phyloP scores from a whole-genome alignment of 2,888 invertebrate species.

The Eledona agricola region DNA sequence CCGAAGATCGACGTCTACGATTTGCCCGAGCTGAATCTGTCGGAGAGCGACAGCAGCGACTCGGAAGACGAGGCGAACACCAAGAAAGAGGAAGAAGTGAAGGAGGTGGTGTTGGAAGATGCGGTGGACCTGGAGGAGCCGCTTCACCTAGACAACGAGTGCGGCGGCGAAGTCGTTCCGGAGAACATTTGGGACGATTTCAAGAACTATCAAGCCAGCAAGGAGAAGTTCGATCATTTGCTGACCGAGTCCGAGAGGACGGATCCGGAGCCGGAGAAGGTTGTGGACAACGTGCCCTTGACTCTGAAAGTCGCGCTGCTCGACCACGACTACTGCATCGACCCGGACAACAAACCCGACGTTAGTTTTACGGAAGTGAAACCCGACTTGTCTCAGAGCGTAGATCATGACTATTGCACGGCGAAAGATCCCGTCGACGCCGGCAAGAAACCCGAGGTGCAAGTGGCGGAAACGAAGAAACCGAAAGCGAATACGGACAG shows the following conservation, averaged over 20 bases:
- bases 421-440: conserved; percentile 38
- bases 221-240: conserved; percentile 65
- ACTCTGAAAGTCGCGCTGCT: conserved; percentile 57
- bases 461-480: conserved; percentile 58
- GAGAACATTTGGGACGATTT: conserved; percentile 82
- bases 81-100: conserved; percentile 13
- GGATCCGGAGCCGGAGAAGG: conserved; percentile 37
- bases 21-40: conserved; percentile 82
- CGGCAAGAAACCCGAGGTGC: conserved; percentile 31
- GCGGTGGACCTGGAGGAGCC: conserved; percentile 3
- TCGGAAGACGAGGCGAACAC: conserved; percentile 63
- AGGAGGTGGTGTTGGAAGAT: conserved; percentile 7
- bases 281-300: conserved; percentile 39
- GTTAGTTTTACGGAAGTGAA: conserved; percentile 54
- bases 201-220: conserved; percentile 76
- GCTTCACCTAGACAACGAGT: conserved; percentile 60
- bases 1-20: conserved; percentile 72
- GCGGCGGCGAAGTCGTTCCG: conserved; percentile 59
- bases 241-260: conserved; percentile 43
- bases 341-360: conserved; percentile 51
- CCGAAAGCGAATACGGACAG: conserved; percentile 61
- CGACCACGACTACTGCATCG: conserved; percentile 81
- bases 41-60: conserved; percentile 82
- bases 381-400: conserved; percentile 57
- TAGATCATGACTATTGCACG: conserved; percentile 63